phyloP scores from a whole-genome alignment of 2,797 vertebrate genomes.

The Australoheros facetus region DNA sequence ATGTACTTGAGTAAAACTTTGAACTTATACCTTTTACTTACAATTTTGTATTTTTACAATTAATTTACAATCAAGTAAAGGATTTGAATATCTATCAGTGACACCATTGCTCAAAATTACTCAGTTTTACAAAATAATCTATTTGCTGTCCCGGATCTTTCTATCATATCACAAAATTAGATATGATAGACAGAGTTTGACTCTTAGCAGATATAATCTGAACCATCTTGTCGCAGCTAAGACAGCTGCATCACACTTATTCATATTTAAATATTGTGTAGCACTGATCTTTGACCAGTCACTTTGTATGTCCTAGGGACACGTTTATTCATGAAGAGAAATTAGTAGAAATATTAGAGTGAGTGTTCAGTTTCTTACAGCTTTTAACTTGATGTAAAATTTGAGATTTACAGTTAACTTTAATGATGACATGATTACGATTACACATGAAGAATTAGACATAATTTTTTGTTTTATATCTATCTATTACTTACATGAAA shows the following conservation, averaged over 20 bases:
- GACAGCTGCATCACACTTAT: constrained; percentile 4
- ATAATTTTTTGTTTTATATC: background rate
- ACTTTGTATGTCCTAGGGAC: background rate
- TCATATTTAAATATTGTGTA: background rate
- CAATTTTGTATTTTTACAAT: background rate
- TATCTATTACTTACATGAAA: constrained; percentile 27
- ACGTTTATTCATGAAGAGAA: background rate
- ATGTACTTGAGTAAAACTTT: background rate
- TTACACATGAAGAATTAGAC: background rate
- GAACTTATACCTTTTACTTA: background rate
- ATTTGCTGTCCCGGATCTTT: background rate
- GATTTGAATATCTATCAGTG: background rate
- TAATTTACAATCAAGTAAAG: background rate
- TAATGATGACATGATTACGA: background rate
- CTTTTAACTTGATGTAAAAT: background rate
- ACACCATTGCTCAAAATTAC: background rate
- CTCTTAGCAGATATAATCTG: constrained; percentile 38
- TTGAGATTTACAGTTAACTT: background rate
- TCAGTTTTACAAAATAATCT: accelerated
- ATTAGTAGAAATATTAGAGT: background rate
- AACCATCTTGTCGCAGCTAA: background rate
- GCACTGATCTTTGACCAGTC: background rate
- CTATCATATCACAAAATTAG: background rate
- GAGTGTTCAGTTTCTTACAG: background rate
- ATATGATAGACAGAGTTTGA: constrained; percentile 4